Conservation (phyloP, 1,140 invertebrate genomes). For the Drosophila orena region DNA sequence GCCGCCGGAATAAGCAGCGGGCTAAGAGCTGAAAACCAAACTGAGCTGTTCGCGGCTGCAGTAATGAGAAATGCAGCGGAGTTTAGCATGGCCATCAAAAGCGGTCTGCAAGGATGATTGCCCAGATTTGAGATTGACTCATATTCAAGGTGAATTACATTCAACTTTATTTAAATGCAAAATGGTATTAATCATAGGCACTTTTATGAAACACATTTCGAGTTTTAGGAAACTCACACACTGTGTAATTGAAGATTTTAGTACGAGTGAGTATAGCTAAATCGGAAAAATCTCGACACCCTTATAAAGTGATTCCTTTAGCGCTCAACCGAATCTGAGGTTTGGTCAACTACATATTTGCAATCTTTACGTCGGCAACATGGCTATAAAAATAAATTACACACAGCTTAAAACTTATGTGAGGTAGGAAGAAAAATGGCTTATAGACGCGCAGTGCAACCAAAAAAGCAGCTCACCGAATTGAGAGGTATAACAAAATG, state of each 20-base stretch:
- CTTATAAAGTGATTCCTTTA: constrained; percentile 48
- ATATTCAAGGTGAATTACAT: too few relatives aligned
- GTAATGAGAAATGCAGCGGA: constrained; percentile 42
- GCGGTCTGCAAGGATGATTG: neutral
- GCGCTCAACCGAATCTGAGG: constrained; percentile 49
- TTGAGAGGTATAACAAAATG: constrained; percentile 58
- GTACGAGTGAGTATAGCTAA: constrained; percentile 4
- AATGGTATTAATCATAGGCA: too few relatives aligned
- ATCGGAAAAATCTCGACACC: constrained; percentile 31
- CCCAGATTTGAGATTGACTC: neutral
- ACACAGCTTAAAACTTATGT: constrained; percentile 80
- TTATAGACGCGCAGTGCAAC: constrained; percentile 72
- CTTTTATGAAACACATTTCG: too few relatives aligned
- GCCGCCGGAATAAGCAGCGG: constrained; percentile 26
- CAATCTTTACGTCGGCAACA: constrained; percentile 74
- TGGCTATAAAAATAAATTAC: constrained; percentile 82
- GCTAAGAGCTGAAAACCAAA: constrained; percentile 5
- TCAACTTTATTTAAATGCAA: neutral
- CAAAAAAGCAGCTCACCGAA: constrained; percentile 33
- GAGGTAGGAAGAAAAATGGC: constrained; percentile 76
- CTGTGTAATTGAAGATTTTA: neutral
- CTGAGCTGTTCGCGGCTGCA: neutral
- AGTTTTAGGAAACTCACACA: neutral
- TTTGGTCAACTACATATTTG: constrained; percentile 72
- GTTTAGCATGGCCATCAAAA: neutral